Evolutionary conservation across 2,797 vertebrate genomes (phyloP).

Genomic region (Centroberyx gerrardi): DNA sequence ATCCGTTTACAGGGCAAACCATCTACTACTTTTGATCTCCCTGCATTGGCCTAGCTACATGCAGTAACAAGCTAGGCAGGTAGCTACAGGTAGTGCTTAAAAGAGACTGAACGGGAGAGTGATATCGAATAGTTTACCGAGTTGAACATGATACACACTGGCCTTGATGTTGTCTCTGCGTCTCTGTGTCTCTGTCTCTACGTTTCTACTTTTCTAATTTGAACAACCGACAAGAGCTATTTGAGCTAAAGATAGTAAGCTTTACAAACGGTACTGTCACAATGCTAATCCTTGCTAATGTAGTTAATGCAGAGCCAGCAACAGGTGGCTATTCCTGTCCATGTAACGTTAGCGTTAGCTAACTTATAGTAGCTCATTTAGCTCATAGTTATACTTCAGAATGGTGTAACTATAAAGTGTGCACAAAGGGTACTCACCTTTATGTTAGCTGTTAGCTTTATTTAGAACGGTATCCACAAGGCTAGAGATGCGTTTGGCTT

Average conservation of each 20-base stretch:
- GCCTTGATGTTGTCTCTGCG: too few relatives aligned
- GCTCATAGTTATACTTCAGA: neutral
- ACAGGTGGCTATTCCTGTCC: constrained; percentile 69
- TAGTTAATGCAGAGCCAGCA: constrained; percentile 50
- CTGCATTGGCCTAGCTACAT: neutral
- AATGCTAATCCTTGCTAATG: constrained; percentile 64
- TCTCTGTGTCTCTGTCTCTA: too few relatives aligned
- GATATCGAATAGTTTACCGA: too few relatives aligned
- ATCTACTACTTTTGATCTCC: too few relatives aligned
- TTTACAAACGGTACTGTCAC: constrained; percentile 15
- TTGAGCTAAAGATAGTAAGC: constrained; percentile 28
- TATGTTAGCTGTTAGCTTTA: too few relatives aligned
- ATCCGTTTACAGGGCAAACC: too few relatives aligned
- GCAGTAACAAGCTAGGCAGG: neutral
- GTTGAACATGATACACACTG: neutral
- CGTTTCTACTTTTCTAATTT: neutral
- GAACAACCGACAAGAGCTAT: neutral
- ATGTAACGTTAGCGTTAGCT: constrained; percentile 58
- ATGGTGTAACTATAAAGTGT: rapidly evolving
- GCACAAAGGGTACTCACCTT: constrained; percentile 41
- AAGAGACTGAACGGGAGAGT: neutral
- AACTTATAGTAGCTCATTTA: neutral
- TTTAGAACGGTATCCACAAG: constrained; percentile 4
- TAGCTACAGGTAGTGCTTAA: neutral
- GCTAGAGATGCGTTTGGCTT: neutral